phyloP scores from a whole-genome alignment of 2,797 vertebrate species.

The Cottoperca gobio region DNA sequence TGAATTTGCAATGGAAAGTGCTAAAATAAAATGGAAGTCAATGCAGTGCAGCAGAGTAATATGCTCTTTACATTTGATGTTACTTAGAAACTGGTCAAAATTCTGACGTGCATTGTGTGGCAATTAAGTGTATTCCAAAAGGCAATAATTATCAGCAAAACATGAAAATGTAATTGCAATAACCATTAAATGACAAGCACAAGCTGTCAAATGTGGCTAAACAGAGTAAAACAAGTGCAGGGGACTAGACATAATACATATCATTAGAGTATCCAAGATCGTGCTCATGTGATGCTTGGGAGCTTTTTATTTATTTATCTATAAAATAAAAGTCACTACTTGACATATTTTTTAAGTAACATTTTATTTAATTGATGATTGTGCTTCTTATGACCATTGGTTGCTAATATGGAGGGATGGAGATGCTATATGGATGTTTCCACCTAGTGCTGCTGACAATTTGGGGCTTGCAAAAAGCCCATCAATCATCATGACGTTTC shows the following conservation, averaged over 20 bases:
- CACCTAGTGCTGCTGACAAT: neutral
- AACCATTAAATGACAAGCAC: neutral
- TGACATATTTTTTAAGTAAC: neutral
- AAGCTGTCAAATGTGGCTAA: neutral
- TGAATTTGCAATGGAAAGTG: neutral
- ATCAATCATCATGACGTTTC: conserved; percentile 5
- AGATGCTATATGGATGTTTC: neutral
- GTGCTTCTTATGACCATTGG: neutral
- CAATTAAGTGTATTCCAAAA: neutral
- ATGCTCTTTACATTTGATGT: neutral
- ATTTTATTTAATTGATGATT: neutral
- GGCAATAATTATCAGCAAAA: neutral
- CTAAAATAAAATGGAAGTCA: neutral
- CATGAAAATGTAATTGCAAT: neutral
- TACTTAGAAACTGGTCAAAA: conserved; percentile 2
- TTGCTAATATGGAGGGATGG: neutral
- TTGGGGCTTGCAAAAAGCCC: neutral
- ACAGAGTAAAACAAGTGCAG: neutral
- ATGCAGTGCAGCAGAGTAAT: neutral
- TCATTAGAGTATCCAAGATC: neutral
- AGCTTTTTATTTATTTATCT: neutral
- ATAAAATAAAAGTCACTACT: neutral
- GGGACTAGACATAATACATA: neutral
- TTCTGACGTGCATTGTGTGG: neutral
- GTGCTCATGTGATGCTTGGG: neutral